Evolutionary conservation across 2,113 vertebrate genomes (phyloP), one percentile per base, ranked within the genome.

Genomic region (Scopus umbretta): DNA sequence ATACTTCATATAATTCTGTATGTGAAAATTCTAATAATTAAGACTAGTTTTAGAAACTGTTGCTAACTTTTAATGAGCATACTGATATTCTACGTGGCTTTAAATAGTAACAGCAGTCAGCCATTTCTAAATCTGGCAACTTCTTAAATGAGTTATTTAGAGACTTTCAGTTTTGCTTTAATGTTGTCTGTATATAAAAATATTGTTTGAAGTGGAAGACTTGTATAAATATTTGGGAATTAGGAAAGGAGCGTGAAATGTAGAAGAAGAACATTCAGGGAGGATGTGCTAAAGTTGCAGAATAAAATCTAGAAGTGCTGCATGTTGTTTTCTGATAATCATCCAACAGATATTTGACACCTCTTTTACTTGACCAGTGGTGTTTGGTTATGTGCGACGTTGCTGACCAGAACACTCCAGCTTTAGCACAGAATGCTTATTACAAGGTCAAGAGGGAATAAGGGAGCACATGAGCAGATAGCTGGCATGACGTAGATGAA

Each of bases 151-250:
- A 86, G 61, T 97, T 94, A 86, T 96, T 96, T 92, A 56, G 95
- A 95, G 86, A 86, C 95, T 98, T 96, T 97, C 92, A 96, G 96
- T 97, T 98, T 96, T 95, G 91, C 76, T 96, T 95, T 97, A 93
- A 95, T 86, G 30, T 79, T 92, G 72, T 81, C 65, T 59, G 36
- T 75, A 18, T 47, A 42, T 72, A 65, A 92, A 89, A 84, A 65
- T 81, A 63, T 0, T 32, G 22, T 56, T 79, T 16, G 8, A 79
- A 56, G 40, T 25, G 43, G 53, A 81, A 70, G 49, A 58, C 25
- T 70, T 19, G 10, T 30, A 49, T 36, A 65, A 42, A 50, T 95
- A 82, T 52, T 88, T 86, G 55, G 38, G 52, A 95, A 76, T 68
- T 73, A 30, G 38, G 59, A 73, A 82, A 92, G 49, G 49, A 88